Base-by-base conservation (phyloP, 2,888 invertebrate species). In the Trachelus troglodyta region DNA sequence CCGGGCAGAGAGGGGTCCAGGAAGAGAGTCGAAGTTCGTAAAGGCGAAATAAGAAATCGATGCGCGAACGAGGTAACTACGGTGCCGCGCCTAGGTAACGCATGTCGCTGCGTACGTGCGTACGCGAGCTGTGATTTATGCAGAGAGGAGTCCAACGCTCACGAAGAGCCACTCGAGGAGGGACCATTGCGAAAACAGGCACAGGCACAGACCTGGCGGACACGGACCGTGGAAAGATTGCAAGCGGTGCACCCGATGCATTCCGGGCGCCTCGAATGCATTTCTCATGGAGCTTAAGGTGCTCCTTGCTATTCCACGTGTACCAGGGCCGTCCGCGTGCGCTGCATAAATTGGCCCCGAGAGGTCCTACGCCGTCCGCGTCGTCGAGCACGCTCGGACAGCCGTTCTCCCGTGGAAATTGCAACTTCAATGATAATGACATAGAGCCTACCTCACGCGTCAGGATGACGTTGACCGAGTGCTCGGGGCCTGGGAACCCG, bases 261-360 rank as follows among this genome's bases (percentile, higher is more conserved):
- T 91, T 90, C 90, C 88, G 85, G 85, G 85, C 86, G 87, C 87
- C 88, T 88, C 87, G 85, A 83, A 87, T 88, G 89, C 90, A 89
- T 89, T 89, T 90, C 88, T 88, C 89, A 89, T 87, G 85, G 85
- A 87, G 84, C 85, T 85, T 85, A 85, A 83, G 83, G 83, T 81
- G 85, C 76, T 79, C 73, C 88, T 91, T 91, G 87, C 89, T 90
- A 91, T 91, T 91, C 91, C 86, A 82, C 85, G 85, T 85, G 87
- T 86, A 89, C 86, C 84, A 84, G 86, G 85, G 85, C 85, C 87
- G 85, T 85, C 84, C 83, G 88, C 90, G 90, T 90, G 90, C 86
- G 83, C 83, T 85, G 90, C 88, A 90, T 90, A 89, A 88, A 83
- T 83, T 85, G 79, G 37, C 12, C 15, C 35, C 69, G 34, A 77